These are phyloP conservation scores for Philopedon plagiatum DNA, from an alignment of 2,888 invertebrate species.

Conservation along the genomic window DNA sequence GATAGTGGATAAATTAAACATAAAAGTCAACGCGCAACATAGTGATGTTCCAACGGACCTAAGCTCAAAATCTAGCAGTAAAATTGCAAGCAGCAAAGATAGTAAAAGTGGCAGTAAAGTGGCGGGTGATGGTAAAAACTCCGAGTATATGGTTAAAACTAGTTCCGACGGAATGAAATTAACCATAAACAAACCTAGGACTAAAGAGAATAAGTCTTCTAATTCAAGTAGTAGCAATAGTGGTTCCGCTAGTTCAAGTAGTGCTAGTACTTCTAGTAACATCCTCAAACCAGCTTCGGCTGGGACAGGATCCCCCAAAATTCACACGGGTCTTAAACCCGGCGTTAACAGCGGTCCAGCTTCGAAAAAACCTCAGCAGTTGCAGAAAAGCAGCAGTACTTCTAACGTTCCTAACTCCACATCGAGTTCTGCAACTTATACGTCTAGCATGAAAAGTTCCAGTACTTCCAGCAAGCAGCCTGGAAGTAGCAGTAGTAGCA, in stretches of 20 bases:
- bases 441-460: constrained; percentile 48
- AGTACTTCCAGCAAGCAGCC: constrained; percentile 51
- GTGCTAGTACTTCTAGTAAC: constrained; percentile 6
- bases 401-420: constrained; percentile 59
- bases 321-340: constrained; percentile 85
- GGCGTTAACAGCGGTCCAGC: constrained; percentile 91
- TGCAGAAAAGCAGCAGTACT: constrained; percentile 60
- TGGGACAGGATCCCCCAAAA: constrained; percentile 82
- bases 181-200: constrained; percentile 90
- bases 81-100: constrained; percentile 56
- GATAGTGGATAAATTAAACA: constrained; percentile 84
- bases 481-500: constrained; percentile 40
- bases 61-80: constrained; percentile 59
- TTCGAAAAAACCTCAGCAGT: constrained; percentile 82
- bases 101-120: constrained; percentile 65
- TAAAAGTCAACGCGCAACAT: constrained; percentile 78
- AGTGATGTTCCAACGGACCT: constrained; percentile 69
- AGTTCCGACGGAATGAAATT: constrained; percentile 92
- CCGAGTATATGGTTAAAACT: constrained; percentile 91
- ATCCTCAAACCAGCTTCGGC: constrained; percentile 60
- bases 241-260: neutral
- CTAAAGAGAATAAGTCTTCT: constrained; percentile 73
- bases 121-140: constrained; percentile 75
- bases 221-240: constrained; percentile 63
- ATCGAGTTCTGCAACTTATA: constrained; percentile 29